Conservation (phyloP, 2,888 invertebrate genomes). For the Hirtodrosophila cameraria region DNA sequence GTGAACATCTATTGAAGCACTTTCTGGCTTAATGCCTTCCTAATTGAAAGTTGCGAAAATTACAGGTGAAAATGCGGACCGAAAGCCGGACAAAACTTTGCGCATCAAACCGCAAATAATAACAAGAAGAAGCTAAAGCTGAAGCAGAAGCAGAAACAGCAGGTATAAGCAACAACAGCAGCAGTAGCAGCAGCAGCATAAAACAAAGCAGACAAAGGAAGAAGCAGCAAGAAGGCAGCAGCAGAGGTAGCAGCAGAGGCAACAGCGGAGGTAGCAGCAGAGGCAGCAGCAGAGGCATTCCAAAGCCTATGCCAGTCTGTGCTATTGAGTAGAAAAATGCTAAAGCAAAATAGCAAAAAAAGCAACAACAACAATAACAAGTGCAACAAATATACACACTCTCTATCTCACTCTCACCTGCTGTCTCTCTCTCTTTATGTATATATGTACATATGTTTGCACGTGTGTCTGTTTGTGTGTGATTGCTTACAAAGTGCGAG, state of each 20-base stretch:
- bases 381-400: constrained; percentile 25
- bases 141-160: constrained; percentile 14
- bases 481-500: constrained; percentile 1
- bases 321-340: constrained; percentile 70
- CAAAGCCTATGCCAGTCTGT: constrained; percentile 43
- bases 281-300: constrained; percentile 21
- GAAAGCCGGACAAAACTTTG: constrained; percentile 32
- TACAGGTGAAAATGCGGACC: constrained; percentile 42
- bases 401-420: background rate
- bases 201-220: constrained; percentile 30
- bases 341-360: constrained; percentile 31
- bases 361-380: constrained; percentile 22
- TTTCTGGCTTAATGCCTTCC: constrained; percentile 79
- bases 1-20: constrained; percentile 52
- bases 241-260: constrained; percentile 2
- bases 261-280: background rate
- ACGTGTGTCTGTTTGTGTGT: background rate
- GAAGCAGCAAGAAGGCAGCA: background rate
- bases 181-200: constrained; percentile 2
- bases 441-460: background rate
- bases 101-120: constrained; percentile 69
- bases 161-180: constrained; percentile 7
- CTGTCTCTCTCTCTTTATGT: background rate
- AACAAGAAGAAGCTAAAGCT: constrained; percentile 47
- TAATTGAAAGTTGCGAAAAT: constrained; percentile 76